Base-by-base conservation (phyloP, 1,140 invertebrate genomes). In the Riptortus pedestris region DNA sequence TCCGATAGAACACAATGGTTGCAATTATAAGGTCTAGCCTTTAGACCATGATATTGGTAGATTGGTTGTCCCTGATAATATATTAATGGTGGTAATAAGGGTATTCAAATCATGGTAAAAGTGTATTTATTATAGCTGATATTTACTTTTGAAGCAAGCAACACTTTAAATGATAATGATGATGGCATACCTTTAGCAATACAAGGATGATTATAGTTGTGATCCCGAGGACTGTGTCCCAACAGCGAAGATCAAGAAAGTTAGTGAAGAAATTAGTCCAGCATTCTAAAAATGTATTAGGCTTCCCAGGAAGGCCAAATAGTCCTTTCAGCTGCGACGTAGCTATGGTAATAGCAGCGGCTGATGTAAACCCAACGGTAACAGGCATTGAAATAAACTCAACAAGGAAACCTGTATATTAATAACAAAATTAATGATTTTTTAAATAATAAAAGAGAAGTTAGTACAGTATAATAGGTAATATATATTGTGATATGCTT, bases 321-420 rank as follows among this genome's bases (percentile, higher is more conserved):
- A 90, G 72, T 24, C 80, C 80, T 71, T 88, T 93, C 11, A 93
- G 76, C 75, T 94, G 90, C 1, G 87, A 84, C 26, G 85, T 83
- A 0, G 85, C 87, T 63, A 93, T 91, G 0, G 87, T 91, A 2
- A 93, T 75, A 14, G 90, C 88, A 0, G 89, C 88, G 0, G 90
- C 90, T 5, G 89, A 89, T 12, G 90, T 93, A 70, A 93, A 93
- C 1, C 89, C 89, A 60, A 83, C 85, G 28, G 91, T 88, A 0
- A 93, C 90, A 16, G 90, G 86, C 45, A 84, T 76, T 1, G 90
- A 92, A 20, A 93, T 88, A 72, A 91, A 91, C 68, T 92, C 87
- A 12, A 92, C 85, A 5, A 93, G 75, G 71, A 92, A 91, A 63
- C 90, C 88, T 90, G 74, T 18, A 76, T 73, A 60, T 58, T 65